Percentiles rank a stretch among this genome's conserved stretches.
Conservation (phyloP, 2,113 vertebrate species). For the Strigops habroptila region DNA sequence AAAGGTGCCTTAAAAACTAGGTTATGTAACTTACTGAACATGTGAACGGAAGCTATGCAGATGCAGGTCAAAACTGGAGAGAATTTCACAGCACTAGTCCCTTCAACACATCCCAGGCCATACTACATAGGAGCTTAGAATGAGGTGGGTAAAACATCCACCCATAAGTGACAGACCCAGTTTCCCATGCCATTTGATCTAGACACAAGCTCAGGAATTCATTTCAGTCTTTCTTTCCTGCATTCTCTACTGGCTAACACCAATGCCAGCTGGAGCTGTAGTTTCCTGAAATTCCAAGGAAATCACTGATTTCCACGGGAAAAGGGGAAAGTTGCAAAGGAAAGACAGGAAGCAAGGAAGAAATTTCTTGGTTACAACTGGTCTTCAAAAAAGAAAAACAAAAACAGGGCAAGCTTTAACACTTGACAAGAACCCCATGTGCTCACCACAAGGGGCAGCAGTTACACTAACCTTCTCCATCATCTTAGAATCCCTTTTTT, state of each 20-base stretch:
- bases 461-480: neutral
- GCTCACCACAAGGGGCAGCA: neutral
- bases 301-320: neutral
- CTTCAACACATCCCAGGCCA: neutral
- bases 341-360: neutral
- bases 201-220: neutral
- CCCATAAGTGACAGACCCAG: neutral
- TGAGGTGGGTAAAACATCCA: neutral
- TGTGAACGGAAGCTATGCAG: neutral
- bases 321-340: neutral
- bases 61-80: neutral
- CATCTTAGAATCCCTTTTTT: neutral
- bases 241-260: neutral
- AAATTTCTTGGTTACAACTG: neutral
- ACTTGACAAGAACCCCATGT: neutral
- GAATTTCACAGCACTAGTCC: accelerated
- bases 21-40: neutral
- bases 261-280: neutral
- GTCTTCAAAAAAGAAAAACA: neutral
- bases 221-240: neutral
- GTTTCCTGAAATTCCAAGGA: neutral
- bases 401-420: neutral
- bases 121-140: neutral
- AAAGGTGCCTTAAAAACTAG: neutral
- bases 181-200: neutral